These are phyloP conservation scores for Zaprionus vittiger DNA, from an alignment of 1,140 invertebrate species.

Conservation along the genomic window DNA sequence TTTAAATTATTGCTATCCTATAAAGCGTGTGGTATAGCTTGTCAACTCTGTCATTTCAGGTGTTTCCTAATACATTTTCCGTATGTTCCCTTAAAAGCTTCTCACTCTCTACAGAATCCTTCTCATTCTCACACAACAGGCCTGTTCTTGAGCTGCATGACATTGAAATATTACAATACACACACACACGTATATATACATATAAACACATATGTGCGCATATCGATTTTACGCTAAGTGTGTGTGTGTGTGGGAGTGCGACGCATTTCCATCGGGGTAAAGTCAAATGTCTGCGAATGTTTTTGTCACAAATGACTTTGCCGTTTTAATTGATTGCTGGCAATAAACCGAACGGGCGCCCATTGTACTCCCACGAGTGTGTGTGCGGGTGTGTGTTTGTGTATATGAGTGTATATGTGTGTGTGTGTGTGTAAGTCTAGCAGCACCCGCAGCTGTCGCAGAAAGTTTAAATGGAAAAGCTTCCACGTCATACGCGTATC, in stretches of 20 bases:
- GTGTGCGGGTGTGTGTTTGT: not conserved
- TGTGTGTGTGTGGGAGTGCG: constrained; percentile 44
- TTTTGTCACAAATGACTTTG: constrained; percentile 81
- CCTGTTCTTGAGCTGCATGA: constrained; percentile 36
- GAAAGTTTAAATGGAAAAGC: constrained; percentile 77
- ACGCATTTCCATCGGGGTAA: constrained; percentile 36
- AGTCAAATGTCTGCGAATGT: constrained; percentile 78
- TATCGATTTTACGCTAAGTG: constrained; percentile 60
- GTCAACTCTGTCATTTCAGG: not conserved
- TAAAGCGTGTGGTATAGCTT: too few species aligned
- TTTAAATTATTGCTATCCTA: too few species aligned
- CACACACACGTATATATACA: not conserved
- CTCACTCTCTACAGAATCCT: not conserved
- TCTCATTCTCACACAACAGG: not conserved
- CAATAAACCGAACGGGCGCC: constrained; percentile 79
- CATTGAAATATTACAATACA: constrained; percentile 75
- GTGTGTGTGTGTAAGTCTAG: constrained; percentile 30
- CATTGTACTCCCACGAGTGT: constrained; percentile 33
- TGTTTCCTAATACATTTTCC: not conserved
- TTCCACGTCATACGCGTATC: constrained; percentile 65
- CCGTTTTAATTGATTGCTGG: constrained; percentile 79
- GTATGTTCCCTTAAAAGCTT: not conserved
- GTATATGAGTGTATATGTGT: constrained; percentile 14
- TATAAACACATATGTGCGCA: constrained; percentile 1
- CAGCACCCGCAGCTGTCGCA: constrained; percentile 56